These are phyloP conservation scores for Lepus europaeus DNA, from an alignment of 2,113 vertebrate species.

Conservation along the genomic window DNA sequence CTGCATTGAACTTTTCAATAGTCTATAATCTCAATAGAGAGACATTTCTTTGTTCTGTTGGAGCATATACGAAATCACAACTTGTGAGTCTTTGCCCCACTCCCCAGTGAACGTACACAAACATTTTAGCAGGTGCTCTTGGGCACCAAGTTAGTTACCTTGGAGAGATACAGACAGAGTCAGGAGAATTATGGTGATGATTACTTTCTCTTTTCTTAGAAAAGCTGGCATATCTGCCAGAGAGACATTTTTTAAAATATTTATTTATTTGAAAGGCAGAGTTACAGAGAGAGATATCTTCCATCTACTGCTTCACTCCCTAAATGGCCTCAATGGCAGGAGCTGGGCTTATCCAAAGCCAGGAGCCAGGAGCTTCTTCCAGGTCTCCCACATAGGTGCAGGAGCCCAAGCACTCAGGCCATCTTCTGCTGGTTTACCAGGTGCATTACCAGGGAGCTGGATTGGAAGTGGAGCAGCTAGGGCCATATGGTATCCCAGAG, in stretches of 20 bases:
- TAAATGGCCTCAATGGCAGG: too few species aligned
- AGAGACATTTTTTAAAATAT: background rate
- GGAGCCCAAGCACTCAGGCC: too few species aligned
- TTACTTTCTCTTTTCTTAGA: slow-evolving; percentile 33
- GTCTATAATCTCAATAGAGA: slow-evolving; percentile 1
- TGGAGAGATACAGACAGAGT: background rate
- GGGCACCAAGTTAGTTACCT: background rate
- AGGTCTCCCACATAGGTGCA: too few species aligned
- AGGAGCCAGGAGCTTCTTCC: too few species aligned
- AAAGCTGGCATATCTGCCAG: background rate
- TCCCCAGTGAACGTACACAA: background rate
- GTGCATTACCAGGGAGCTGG: too few species aligned
- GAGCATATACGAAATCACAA: background rate
- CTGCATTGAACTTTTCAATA: slow-evolving; percentile 9
- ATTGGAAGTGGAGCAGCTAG: too few species aligned
- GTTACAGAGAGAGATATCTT: too few species aligned
- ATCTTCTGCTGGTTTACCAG: too few species aligned
- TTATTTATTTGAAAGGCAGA: too few species aligned
- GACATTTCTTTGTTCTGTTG: slow-evolving; percentile 7
- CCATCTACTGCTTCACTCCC: too few species aligned
- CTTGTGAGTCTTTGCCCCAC: background rate
- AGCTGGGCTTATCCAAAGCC: too few species aligned
- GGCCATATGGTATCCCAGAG: too few species aligned
- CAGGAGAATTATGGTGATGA: background rate
- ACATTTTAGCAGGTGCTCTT: background rate